Conservation (phyloP, 2,797 vertebrate genomes). For the Threskiornis aethiopicus region DNA sequence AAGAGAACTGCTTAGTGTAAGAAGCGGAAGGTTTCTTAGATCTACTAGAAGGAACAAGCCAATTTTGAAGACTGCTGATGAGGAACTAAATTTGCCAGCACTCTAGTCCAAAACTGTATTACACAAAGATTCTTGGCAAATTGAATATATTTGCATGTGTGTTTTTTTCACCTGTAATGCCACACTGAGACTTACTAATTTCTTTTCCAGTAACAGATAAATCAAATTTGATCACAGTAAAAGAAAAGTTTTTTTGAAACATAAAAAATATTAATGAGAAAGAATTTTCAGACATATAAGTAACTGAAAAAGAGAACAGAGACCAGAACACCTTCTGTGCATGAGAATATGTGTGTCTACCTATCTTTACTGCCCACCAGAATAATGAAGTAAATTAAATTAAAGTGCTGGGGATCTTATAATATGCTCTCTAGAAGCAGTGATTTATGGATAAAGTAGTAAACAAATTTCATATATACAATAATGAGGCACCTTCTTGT, state of each 20-base stretch:
- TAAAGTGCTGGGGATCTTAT: background rate
- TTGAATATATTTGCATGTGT: background rate
- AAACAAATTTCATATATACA: background rate
- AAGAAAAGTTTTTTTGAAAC: background rate
- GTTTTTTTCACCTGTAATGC: background rate
- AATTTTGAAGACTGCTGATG: background rate
- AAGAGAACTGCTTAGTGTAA: background rate
- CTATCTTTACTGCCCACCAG: background rate
- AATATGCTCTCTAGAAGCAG: background rate
- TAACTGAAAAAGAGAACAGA: background rate
- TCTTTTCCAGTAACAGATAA: fast-evolving
- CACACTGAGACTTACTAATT: background rate
- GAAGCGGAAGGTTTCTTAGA: background rate
- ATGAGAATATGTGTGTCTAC: background rate
- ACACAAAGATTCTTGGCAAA: background rate
- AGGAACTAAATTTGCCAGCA: background rate
- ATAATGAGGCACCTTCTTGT: background rate
- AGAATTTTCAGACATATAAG: background rate
- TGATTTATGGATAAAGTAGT: background rate
- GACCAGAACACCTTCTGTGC: background rate
- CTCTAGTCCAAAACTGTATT: background rate
- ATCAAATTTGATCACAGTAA: background rate
- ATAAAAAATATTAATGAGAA: background rate
- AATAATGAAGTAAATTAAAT: background rate
- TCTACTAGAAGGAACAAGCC: background rate